Percentiles rank a stretch among this genome's conserved stretches.
phyloP scores from a whole-genome alignment of 2,888 invertebrate species.

The Trachelus troglodyta region DNA sequence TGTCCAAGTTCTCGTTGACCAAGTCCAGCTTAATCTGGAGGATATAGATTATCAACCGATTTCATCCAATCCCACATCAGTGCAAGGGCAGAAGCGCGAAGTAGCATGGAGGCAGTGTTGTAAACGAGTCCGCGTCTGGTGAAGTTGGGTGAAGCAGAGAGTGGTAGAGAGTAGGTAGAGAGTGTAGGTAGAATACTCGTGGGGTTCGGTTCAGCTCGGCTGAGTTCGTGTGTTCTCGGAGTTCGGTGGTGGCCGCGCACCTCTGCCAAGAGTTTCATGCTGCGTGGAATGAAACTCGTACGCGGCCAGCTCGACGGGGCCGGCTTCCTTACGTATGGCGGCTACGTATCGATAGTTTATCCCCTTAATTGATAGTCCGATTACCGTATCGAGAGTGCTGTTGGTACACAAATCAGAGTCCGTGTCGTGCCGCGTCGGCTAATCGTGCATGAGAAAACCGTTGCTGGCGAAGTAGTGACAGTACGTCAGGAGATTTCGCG shows the following conservation, averaged over 20 bases:
- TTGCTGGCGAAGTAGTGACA: constrained; percentile 14
- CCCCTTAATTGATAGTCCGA: background rate
- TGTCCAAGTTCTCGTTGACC: background rate
- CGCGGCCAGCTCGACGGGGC: constrained; percentile 60
- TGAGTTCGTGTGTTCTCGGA: constrained; percentile 47
- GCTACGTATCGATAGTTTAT: constrained; percentile 23
- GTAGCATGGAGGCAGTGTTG: background rate
- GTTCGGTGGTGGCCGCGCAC: constrained; percentile 56
- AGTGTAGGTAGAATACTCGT: constrained; percentile 2
- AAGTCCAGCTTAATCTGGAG: background rate
- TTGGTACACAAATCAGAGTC: background rate
- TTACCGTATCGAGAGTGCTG: background rate
- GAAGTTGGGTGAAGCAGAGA: constrained; percentile 24
- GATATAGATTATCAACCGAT: background rate
- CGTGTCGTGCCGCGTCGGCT: background rate
- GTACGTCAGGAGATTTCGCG: constrained; percentile 40
- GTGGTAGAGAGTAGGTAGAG: constrained; percentile 15
- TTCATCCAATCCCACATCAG: background rate
- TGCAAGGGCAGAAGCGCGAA: background rate
- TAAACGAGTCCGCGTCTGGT: background rate
- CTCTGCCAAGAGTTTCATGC: constrained; percentile 58
- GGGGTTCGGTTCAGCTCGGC: constrained; percentile 39
- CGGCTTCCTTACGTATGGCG: constrained; percentile 53
- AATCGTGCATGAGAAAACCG: background rate
- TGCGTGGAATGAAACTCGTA: constrained; percentile 62